Evolutionary conservation across 2,888 invertebrate species (phyloP), one percentile per base, ranked within the genome.

Genomic region (Trissonchulus latispiculum): DNA sequence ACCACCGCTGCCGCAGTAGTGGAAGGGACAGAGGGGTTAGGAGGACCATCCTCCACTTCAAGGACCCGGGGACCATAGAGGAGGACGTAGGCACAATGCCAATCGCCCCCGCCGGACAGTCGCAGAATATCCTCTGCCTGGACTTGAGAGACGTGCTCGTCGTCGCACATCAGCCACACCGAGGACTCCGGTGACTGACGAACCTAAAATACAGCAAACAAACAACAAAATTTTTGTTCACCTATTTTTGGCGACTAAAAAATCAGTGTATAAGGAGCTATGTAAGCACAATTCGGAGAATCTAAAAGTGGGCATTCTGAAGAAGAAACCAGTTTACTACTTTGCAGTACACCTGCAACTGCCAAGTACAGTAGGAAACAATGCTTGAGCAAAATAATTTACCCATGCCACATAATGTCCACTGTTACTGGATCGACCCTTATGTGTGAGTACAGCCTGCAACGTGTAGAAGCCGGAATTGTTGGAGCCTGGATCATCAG

Each of bases 361-460:
- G n/a, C n/a, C n/a, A n/a, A n/a, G n/a, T n/a, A n/a, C n/a, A n/a
- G n/a, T n/a, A n/a, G n/a, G n/a, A n/a, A n/a, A n/a, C n/a, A n/a
- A n/a, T n/a, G n/a, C n/a, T n/a, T n/a, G n/a, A n/a, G n/a, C n/a
- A n/a, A n/a, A n/a, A n/a, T n/a, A n/a, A n/a, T n/a, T 66, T 61
- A 96, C 91, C 99, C 99, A 99, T 66, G 91, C 95, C 68, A 99
- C 96, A 86, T 99, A 99, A 87, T 99, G 99, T 0, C 99, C 99
- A 76, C 94, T 94, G 69, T 93, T 93, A 76, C 94, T 94, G 1
- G 96, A 94, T 75, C 99, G 89, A 0, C 99, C 99, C 32, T 91
- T 92, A 87, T 95, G 99, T 72, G 92, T 99, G 79, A 92, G 87
- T 77, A 92, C 96, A 70, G 92, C 97, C 87, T 93, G 93, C 78